A percentile compares a stretch with the other conserved stretches of the same genome.
Conservation (phyloP, 2,113 vertebrate species). For the Oryzias woworae region DNA sequence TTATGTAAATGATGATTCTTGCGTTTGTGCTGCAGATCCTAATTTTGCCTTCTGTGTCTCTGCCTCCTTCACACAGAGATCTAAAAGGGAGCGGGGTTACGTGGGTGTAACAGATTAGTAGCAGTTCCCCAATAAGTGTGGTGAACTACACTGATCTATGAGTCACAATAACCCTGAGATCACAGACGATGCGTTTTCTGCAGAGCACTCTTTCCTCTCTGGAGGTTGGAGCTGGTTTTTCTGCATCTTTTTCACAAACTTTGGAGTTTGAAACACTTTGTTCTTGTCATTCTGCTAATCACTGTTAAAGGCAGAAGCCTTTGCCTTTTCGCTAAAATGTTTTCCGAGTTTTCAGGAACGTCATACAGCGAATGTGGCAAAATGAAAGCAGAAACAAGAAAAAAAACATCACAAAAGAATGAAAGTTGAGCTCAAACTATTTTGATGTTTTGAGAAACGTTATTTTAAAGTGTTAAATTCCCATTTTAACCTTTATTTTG, state of each 20-base stretch:
- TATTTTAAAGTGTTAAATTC: no score
- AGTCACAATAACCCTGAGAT: constrained; percentile 46
- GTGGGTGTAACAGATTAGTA: constrained; percentile 55
- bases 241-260: constrained; percentile 20
- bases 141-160: constrained; percentile 56
- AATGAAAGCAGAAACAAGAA: no score
- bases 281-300: constrained; percentile 9
- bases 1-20: constrained; percentile 56
- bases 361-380: no score
- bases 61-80: constrained; percentile 32
- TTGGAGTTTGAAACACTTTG: constrained; percentile 13
- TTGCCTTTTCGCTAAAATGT: constrained; percentile 22
- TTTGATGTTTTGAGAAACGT: no score
- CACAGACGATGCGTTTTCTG: constrained; percentile 1
- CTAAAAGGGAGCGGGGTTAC: constrained; percentile 38
- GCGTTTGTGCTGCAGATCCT: constrained; percentile 40
- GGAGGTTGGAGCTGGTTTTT: constrained; percentile 18
- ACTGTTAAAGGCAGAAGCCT: constrained; percentile 12
- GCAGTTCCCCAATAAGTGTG: constrained; percentile 41
- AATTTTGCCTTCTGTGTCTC: constrained; percentile 36
- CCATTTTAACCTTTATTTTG: no score
- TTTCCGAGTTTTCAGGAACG: constrained; percentile 3
- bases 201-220: constrained; percentile 9
- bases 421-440: no score
- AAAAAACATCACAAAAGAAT: no score